These are phyloP conservation scores for Pogonophryne albipinna DNA, from an alignment of 2,797 vertebrate species.

Conservation along the genomic window DNA sequence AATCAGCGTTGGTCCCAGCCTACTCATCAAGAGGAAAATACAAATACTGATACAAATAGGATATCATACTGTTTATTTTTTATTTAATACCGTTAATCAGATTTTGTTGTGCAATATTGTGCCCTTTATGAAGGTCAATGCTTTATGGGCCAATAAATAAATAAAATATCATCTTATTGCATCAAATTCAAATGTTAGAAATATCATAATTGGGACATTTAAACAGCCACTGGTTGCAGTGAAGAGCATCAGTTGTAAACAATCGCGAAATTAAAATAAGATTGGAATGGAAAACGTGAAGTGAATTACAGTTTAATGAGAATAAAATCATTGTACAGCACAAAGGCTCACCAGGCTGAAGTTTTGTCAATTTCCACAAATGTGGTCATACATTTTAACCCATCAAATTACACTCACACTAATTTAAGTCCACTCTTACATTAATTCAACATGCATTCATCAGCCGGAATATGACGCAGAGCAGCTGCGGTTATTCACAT, in stretches of 20 bases:
- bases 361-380: constrained; percentile 10
- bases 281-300: constrained; percentile 8
- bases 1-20: background rate
- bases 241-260: background rate
- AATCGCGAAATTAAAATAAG: constrained; percentile 2
- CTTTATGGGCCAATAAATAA: background rate
- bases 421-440: constrained; percentile 42
- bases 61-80: background rate
- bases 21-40: background rate
- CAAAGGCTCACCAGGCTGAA: constrained; percentile 22
- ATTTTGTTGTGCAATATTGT: background rate
- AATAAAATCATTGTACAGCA: constrained; percentile 9
- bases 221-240: background rate
- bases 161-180: background rate
- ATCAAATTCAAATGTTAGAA: background rate
- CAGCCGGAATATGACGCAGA: constrained; percentile 64
- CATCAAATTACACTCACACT: constrained; percentile 46
- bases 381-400: constrained; percentile 31
- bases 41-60: background rate
- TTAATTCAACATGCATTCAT: constrained; percentile 51
- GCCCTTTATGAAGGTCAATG: background rate
- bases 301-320: background rate
- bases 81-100: background rate
- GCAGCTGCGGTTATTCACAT: constrained; percentile 74
- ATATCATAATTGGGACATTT: too few relatives aligned